A percentile compares a stretch with the other conserved stretches of the same genome.
These are phyloP conservation scores for Lepidurus couesii DNA, from an alignment of 1,140 invertebrate species.

Conservation along the genomic window DNA sequence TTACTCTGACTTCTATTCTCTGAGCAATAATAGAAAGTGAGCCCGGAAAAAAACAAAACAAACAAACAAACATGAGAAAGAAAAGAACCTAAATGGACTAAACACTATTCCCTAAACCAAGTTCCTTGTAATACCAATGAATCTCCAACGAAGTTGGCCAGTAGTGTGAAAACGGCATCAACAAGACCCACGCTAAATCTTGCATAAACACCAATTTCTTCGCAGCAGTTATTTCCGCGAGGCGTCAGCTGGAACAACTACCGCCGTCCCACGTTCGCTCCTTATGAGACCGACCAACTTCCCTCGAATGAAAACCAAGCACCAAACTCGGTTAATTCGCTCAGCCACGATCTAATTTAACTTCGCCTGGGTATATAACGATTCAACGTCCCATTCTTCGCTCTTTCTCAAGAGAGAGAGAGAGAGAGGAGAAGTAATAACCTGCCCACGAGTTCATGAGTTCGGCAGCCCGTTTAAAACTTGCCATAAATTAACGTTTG, in stretches of 20 bases:
- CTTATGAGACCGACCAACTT: neutral
- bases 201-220: neutral
- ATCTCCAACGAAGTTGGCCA: too few relatives aligned
- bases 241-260: constrained; percentile 17
- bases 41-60: neutral
- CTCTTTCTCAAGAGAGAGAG: neutral
- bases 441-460: too few relatives aligned
- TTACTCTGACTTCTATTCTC: neutral
- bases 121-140: neutral
- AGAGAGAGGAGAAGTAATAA: neutral
- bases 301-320: too few relatives aligned
- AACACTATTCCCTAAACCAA: neutral
- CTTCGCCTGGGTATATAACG: neutral
- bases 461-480: too few relatives aligned
- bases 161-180: too few relatives aligned
- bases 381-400: neutral
- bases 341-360: neutral
- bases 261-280: neutral
- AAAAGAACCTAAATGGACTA: neutral
- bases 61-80: neutral
- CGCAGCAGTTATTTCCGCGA: neutral
- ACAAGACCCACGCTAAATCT: neutral
- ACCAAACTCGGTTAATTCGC: too few relatives aligned
- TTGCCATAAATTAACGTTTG: neutral
- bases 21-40: neutral